Conservation (phyloP, 2,888 invertebrate species). For the Psylliodes chrysocephalus region DNA sequence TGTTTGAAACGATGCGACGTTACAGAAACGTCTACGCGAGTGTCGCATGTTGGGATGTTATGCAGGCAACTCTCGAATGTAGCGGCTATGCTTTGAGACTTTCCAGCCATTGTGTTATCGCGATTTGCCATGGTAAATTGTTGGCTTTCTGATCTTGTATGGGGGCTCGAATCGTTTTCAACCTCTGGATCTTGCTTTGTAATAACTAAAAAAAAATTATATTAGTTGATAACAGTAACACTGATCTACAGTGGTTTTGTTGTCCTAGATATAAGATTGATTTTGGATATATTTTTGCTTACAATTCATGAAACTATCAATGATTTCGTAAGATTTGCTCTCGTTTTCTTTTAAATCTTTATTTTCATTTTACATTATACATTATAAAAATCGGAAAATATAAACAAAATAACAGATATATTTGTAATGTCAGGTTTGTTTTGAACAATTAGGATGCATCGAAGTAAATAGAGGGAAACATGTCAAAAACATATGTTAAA, state of each 20-base stretch:
- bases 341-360: too few relatives aligned
- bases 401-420: too few relatives aligned
- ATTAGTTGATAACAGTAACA: background rate
- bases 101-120: conserved; percentile 44
- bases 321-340: too few relatives aligned
- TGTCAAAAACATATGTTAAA: too few relatives aligned
- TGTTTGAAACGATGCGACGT: conserved; percentile 39
- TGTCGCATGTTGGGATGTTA: conserved; percentile 53
- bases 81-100: conserved; percentile 52
- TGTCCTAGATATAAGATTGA: too few relatives aligned
- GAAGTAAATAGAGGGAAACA: too few relatives aligned
- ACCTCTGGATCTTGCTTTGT: conserved; percentile 74
- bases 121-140: conserved; percentile 42
- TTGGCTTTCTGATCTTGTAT: conserved; percentile 45
- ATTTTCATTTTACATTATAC: too few relatives aligned
- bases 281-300: too few relatives aligned
- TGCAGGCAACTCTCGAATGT: conserved; percentile 57
- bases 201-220: conserved; percentile 63
- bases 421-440: too few relatives aligned
- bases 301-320: too few relatives aligned
- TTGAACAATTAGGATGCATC: too few relatives aligned
- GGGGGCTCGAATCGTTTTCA: conserved; percentile 70
- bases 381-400: too few relatives aligned
- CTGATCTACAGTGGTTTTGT: background rate
- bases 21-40: conserved; percentile 36